Conservation (phyloP, 2,797 vertebrate species). For the Spinibarbus caldwelli region DNA sequence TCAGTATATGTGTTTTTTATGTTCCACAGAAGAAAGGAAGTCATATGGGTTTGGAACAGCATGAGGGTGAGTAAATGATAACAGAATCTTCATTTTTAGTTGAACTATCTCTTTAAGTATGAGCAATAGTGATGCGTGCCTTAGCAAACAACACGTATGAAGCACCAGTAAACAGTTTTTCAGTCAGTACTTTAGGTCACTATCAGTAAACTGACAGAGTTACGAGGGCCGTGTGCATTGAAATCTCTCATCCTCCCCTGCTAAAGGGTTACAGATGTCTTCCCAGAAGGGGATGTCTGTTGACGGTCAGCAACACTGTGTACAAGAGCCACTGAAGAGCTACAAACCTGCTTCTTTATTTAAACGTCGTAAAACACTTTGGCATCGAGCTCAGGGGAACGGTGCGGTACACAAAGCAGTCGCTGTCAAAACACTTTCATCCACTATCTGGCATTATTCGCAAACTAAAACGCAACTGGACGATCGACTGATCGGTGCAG, state of each 20-base stretch:
- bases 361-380: slow-evolving; percentile 50
- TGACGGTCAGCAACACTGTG: slow-evolving; percentile 58
- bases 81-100: no score
- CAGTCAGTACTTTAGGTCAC: slow-evolving; percentile 21
- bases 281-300: slow-evolving; percentile 59
- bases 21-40: no score
- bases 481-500: slow-evolving; percentile 39
- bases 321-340: slow-evolving; percentile 17
- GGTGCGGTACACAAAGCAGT: slow-evolving; percentile 33
- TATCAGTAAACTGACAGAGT: slow-evolving; percentile 34
- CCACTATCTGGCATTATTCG: slow-evolving; percentile 9
- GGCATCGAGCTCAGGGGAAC: slow-evolving; percentile 21
- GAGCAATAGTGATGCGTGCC: no score
- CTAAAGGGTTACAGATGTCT: slow-evolving; percentile 62
- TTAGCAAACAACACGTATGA: no score
- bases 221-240: slow-evolving; percentile 25
- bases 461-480: slow-evolving; percentile 36
- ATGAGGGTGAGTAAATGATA: background rate
- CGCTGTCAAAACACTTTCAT: slow-evolving; percentile 44
- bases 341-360: slow-evolving; percentile 55
- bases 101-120: no score
- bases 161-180: no score
- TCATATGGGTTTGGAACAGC: background rate
- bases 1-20: no score
- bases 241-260: slow-evolving; percentile 50